A percentile compares a stretch with the other conserved stretches of the same genome.
Conservation (phyloP, 2,113 vertebrate species). For the Amphilophus citrinellus region DNA sequence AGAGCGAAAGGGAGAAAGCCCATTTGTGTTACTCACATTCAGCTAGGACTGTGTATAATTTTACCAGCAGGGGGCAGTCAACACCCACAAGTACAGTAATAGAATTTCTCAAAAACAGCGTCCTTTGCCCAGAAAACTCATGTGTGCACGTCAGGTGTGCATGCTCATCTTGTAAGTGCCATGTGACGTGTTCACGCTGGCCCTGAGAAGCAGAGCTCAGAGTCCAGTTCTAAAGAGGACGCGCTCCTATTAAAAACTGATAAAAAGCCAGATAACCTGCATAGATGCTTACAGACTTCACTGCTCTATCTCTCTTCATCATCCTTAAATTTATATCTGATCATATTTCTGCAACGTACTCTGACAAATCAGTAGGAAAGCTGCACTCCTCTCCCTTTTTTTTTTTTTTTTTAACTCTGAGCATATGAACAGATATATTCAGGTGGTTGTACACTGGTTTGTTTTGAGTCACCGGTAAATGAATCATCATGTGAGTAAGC, state of each 20-base stretch:
- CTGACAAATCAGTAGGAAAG: not conserved
- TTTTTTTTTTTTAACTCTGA: not conserved
- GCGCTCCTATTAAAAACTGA: not conserved
- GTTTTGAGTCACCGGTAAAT: conserved; percentile 58
- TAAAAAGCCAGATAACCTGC: conserved; percentile 30
- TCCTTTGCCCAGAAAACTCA: not conserved
- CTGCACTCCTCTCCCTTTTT: not conserved
- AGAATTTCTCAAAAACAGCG: not conserved
- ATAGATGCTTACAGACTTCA: not conserved
- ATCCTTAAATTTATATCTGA: not conserved
- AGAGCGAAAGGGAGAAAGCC: not conserved
- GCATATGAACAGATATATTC: not conserved
- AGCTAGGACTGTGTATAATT: not conserved
- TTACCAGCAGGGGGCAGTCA: conserved; percentile 47
- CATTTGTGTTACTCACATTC: not conserved
- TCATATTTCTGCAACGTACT: not conserved
- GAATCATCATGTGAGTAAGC: conserved; percentile 62
- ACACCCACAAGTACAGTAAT: not conserved
- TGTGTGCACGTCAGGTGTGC: not conserved
- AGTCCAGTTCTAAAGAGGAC: conserved; percentile 34
- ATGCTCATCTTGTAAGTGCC: not conserved
- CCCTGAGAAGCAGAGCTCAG: conserved; percentile 45
- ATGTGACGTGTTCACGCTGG: conserved; percentile 14
- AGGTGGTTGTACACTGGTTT: not conserved
- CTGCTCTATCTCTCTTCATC: not conserved